A percentile compares a stretch with the other conserved stretches of the same genome.
phyloP scores from a whole-genome alignment of 2,797 vertebrate genomes.

The Synaphobranchus kaupii region DNA sequence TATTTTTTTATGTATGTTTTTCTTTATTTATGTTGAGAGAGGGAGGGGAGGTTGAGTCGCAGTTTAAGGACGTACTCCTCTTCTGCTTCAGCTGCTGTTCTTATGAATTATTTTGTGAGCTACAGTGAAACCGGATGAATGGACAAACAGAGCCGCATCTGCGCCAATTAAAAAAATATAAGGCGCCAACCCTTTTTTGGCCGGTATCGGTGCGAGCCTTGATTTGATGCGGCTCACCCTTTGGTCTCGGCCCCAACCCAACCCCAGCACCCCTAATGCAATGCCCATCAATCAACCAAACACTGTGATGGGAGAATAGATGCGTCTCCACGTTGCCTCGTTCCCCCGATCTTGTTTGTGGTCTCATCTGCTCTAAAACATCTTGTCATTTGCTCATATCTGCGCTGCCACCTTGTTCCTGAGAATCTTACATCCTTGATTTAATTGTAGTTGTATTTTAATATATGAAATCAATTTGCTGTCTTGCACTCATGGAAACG shows the following conservation, averaged over 20 bases:
- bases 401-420: neutral
- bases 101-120: neutral
- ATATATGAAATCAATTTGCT: neutral
- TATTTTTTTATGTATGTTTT: neutral
- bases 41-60: neutral
- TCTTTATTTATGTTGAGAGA: neutral
- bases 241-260: neutral
- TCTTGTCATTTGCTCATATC: neutral
- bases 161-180: neutral
- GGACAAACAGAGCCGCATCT: no score
- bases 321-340: neutral
- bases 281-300: neutral
- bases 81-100: neutral
- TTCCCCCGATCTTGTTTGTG: neutral
- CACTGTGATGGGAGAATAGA: neutral
- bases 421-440: neutral
- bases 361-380: neutral
- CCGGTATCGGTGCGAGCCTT: neutral
- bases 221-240: neutral
- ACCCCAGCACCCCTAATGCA: neutral
- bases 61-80: neutral
- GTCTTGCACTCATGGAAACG: neutral
- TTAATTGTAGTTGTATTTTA: neutral
- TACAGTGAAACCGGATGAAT: neutral
- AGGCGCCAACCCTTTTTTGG: neutral